phyloP scores from a whole-genome alignment of 2,888 invertebrate genomes.

The Tenodera sinensis region DNA sequence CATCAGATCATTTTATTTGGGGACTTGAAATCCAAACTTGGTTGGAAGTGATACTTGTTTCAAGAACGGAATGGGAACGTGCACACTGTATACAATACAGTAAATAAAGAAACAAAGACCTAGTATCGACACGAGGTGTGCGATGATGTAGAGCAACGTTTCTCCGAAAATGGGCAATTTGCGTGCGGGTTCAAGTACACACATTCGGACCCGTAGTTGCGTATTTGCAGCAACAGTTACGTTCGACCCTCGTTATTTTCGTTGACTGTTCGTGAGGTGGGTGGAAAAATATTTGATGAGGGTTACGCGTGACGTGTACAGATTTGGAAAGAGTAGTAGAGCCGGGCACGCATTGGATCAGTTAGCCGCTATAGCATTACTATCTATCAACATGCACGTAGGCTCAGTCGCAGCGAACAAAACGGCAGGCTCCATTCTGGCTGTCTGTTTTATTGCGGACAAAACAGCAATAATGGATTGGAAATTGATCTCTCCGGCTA shows the following conservation, averaged over 20 bases:
- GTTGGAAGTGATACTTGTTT: background rate
- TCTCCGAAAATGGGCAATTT: background rate
- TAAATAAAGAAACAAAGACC: background rate
- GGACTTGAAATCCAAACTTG: too few species aligned
- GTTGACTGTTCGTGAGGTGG: background rate
- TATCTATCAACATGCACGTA: background rate
- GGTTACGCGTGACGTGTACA: background rate
- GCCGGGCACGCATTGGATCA: background rate
- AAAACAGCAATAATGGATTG: slow-evolving; percentile 18
- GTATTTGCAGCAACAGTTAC: background rate
- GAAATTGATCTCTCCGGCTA: slow-evolving; percentile 16
- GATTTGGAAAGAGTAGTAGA: background rate
- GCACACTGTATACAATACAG: background rate
- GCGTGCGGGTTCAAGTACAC: background rate
- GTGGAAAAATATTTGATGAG: background rate
- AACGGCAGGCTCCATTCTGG: background rate
- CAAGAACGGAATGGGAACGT: background rate
- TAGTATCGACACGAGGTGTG: background rate
- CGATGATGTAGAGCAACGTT: background rate
- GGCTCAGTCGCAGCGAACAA: background rate
- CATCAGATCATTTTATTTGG: too few species aligned
- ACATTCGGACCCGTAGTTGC: background rate
- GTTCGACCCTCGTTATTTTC: background rate
- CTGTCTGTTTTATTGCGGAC: background rate
- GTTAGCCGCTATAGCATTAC: background rate